Evolutionary conservation across 1,140 invertebrate species (phyloP).

Genomic region (Argopecten irradians): DNA sequence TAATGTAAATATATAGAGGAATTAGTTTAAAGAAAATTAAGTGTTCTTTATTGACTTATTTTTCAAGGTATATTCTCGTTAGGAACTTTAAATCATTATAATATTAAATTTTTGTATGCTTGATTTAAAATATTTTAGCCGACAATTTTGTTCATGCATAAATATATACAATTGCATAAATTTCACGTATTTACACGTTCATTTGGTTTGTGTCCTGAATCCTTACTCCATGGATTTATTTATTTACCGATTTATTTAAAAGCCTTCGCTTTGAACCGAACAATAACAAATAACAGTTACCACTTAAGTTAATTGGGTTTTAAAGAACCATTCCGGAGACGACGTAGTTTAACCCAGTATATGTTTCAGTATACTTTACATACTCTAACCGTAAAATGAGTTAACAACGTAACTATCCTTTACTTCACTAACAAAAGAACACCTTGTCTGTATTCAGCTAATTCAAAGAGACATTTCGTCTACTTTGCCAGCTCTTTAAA

Average conservation of each 20-base stretch:
- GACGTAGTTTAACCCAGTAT: not conserved
- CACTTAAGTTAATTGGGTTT: constrained; percentile 15
- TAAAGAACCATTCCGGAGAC: not conserved
- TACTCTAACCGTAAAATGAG: not conserved
- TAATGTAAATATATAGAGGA: not conserved
- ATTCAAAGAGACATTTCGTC: constrained; percentile 14
- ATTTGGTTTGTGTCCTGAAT: not conserved
- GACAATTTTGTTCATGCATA: no score
- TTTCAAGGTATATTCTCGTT: not conserved
- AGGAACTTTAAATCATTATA: not conserved
- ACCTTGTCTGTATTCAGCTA: not conserved
- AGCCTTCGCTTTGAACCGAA: not conserved
- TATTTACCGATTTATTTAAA: not conserved
- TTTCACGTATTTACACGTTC: not conserved
- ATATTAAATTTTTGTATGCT: not conserved
- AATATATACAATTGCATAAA: not conserved
- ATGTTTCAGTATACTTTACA: not conserved
- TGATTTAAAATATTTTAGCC: not conserved
- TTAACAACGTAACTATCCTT: not conserved
- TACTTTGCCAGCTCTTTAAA: not conserved
- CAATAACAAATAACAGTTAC: not conserved
- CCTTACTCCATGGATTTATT: not conserved
- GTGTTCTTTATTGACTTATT: not conserved
- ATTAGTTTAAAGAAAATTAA: not conserved
- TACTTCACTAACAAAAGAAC: not conserved